Conservation (phyloP, 2,797 vertebrate species). For the Hypotaenidia philippensis region DNA sequence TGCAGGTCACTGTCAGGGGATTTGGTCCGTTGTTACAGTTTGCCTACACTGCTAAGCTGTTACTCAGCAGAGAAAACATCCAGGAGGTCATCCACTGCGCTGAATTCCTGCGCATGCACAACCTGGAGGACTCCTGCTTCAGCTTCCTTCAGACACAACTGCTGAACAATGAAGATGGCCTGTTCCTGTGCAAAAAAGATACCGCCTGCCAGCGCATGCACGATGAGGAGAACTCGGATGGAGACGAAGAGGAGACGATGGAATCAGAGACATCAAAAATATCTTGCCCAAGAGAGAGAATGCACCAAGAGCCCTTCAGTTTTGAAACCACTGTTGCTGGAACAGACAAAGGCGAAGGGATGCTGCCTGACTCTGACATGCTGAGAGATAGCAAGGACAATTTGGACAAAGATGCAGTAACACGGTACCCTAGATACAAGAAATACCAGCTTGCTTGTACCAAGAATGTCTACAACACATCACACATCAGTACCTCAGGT, state of each 20-base stretch:
- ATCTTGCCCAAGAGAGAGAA: constrained; percentile 85
- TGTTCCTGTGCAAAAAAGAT: constrained; percentile 90
- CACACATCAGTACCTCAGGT: constrained; percentile 98
- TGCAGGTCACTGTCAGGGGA: constrained; percentile 97
- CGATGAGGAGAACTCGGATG: constrained; percentile 84
- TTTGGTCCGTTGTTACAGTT: constrained; percentile 99
- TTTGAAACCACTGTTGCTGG: constrained; percentile 79
- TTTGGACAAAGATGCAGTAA: constrained; percentile 88
- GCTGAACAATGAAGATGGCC: constrained; percentile 91
- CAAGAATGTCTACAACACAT: constrained; percentile 96
- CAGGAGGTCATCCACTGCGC: constrained; percentile 99
- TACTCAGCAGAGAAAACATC: constrained; percentile 99
- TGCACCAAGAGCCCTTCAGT: constrained; percentile 83
- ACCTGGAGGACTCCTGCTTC: constrained; percentile 99
- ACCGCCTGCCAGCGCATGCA: constrained; percentile 80
- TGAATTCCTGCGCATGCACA: constrained; percentile 98
- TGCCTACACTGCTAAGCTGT: constrained; percentile 99
- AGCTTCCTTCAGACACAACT: constrained; percentile 97
- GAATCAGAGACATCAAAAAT: constrained; percentile 87
- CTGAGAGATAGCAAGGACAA: constrained; percentile 86
- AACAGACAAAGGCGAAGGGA: constrained; percentile 80
- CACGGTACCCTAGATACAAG: constrained; percentile 96
- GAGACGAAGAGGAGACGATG: constrained; percentile 91
- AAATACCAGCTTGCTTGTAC: constrained; percentile 98
- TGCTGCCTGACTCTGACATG: constrained; percentile 82